Evolutionary conservation across 1,140 invertebrate species (phyloP), one percentile per base, ranked within the genome.

Genomic region (Drosophila subpulchrella): DNA sequence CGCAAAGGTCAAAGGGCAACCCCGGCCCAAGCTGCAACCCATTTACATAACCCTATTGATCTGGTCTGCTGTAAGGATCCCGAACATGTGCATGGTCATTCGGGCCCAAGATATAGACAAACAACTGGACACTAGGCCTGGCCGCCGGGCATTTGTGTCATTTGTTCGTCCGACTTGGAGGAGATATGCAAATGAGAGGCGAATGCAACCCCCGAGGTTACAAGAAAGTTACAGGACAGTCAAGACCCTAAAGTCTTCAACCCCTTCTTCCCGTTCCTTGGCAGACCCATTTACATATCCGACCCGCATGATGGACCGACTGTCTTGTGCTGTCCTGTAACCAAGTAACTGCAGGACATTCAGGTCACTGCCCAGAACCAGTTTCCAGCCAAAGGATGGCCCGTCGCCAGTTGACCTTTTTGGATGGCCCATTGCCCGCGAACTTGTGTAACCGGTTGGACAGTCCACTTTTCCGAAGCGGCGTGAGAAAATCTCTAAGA

Each of bases 401-500:
- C 46, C 12, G 12, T 27, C 20, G 67, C 57, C 38, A 61, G 54
- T 62, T n/a, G 36, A 42, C 58, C 55, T 56, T 67, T 51, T 63
- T 41, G 36, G 48, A 12, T 42, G 48, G 42, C 20, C 48, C 46
- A 17, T 34, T 75, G 70, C 59, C 34, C 41, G 46, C 24, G 30
- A 70, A 80, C 66, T 44, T 47, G 80, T 70, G 62, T 68, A 92
- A 92, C 91, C 78, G 86, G 68, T 72, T 72, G 68, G 91, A 92
- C 91, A 88, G 91, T 86, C 90, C 85, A 92, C 77, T 92, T 91
- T 90, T 53, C 50, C 58, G 24, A 30, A 59, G 54, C 41, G 51
- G 41, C 91, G 91, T 92, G 91, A 91, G 91, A 92, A 92, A 78
- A 68, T 90, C 27, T 58, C 24, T 38, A 51, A 46, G 44, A 61